Percentiles rank a stretch among this genome's conserved stretches.
Conservation (phyloP, 2,888 invertebrate species). For the Drosophila formosana region DNA sequence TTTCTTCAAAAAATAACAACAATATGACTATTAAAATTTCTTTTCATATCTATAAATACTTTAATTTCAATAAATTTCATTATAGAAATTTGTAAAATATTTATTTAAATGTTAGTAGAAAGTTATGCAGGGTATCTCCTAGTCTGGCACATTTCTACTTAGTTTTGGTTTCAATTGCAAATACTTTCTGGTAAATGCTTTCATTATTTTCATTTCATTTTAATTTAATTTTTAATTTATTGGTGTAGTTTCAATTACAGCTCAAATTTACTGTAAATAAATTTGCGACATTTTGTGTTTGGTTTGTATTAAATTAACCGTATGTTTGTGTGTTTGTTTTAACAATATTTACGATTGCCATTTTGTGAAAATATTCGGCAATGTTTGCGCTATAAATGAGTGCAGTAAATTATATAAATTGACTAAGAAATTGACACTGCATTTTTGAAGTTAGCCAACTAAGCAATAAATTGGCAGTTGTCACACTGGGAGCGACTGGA, state of each 20-base stretch:
- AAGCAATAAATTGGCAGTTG: neutral
- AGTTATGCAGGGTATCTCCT: neutral
- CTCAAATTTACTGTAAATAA: conserved; percentile 54
- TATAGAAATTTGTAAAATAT: no score
- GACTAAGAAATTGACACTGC: neutral
- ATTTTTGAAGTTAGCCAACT: neutral
- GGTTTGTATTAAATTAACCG: conserved; percentile 18
- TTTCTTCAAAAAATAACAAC: no score
- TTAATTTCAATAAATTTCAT: no score
- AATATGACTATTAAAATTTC: no score
- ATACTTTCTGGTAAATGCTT: conserved; percentile 22
- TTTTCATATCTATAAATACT: no score
- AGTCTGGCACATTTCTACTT: neutral
- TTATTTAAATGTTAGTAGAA: no score
- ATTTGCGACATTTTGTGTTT: conserved; percentile 21
- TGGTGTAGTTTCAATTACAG: conserved; percentile 50
- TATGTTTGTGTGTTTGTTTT: conserved; percentile 5
- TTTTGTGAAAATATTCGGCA: conserved; percentile 2
- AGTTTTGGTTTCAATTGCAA: conserved; percentile 21
- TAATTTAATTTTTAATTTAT: conserved; percentile 38
- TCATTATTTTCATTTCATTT: conserved; percentile 31
- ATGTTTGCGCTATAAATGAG: conserved; percentile 18
- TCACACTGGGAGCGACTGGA: neutral
- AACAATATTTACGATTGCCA: conserved; percentile 6
- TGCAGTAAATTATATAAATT: conserved; percentile 1